A percentile compares a stretch with the other conserved stretches of the same genome.
phyloP scores from a whole-genome alignment of 2,888 invertebrate genomes.

The Rhingia rostrata region DNA sequence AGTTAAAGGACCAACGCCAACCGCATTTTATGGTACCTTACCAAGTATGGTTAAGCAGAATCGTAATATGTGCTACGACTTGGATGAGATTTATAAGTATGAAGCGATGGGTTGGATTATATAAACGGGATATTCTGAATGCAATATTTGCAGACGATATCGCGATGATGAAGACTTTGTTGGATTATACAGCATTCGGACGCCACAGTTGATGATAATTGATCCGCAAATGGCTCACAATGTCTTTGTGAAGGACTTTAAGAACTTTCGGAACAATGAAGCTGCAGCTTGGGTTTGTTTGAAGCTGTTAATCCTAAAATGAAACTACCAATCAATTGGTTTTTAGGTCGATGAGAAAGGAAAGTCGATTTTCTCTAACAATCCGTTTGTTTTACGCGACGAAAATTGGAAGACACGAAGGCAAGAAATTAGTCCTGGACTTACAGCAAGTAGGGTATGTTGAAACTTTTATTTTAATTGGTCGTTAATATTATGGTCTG shows the following conservation, averaged over 20 bases:
- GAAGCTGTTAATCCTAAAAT: neutral
- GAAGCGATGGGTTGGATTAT: neutral
- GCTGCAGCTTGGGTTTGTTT: conserved; percentile 76
- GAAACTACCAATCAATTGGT: neutral
- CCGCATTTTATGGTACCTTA: conserved; percentile 80
- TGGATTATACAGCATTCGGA: conserved; percentile 81
- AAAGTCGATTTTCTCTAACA: conserved; percentile 76
- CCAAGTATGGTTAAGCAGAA: conserved; percentile 77
- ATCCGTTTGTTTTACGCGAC: conserved; percentile 78
- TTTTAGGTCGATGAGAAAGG: conserved; percentile 77
- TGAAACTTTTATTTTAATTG: neutral
- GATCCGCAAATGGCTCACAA: conserved; percentile 80
- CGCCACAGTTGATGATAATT: conserved; percentile 80
- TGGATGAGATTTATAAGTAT: conserved; percentile 82
- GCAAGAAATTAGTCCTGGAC: conserved; percentile 75
- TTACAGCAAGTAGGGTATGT: conserved; percentile 76
- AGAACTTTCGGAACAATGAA: conserved; percentile 81
- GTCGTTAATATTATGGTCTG: too few relatives aligned
- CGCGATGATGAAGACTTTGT: conserved; percentile 79
- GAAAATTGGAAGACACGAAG: conserved; percentile 78
- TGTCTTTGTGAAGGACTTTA: conserved; percentile 82
- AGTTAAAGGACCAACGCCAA: conserved; percentile 81
- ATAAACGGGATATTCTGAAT: neutral
- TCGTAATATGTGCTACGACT: conserved; percentile 79
- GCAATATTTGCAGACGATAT: conserved; percentile 76